These are phyloP conservation scores for Ploceus nigricollis DNA, from an alignment of 2,113 vertebrate species.

Conservation along the genomic window DNA sequence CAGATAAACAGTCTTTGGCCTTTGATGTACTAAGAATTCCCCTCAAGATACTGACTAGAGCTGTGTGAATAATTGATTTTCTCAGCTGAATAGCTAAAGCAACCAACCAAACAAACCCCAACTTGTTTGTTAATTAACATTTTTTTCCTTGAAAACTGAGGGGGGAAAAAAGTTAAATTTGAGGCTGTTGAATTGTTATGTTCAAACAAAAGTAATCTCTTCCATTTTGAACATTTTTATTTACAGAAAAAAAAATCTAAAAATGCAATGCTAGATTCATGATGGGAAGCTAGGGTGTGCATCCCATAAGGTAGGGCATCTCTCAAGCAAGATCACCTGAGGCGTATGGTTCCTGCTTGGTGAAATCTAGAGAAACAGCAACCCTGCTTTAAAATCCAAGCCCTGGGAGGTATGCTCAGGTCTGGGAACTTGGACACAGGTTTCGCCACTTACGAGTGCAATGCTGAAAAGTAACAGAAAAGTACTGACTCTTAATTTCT, in stretches of 20 bases:
- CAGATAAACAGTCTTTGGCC: constrained; percentile 32
- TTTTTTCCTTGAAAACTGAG: neutral
- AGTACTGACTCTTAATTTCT: neutral
- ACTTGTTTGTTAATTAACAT: constrained; percentile 51
- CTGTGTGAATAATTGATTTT: constrained; percentile 64
- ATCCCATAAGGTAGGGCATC: neutral
- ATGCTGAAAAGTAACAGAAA: neutral
- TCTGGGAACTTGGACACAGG: neutral
- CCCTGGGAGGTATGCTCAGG: neutral
- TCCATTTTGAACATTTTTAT: neutral
- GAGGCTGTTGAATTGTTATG: neutral
- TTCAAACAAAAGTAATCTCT: neutral
- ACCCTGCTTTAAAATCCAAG: neutral
- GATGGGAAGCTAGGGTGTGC: neutral
- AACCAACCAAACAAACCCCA: constrained; percentile 51
- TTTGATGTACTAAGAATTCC: constrained; percentile 61
- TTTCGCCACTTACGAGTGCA: accelerated
- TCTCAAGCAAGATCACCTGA: neutral
- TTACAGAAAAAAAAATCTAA: neutral
- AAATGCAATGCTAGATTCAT: neutral
- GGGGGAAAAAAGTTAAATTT: neutral
- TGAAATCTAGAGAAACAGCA: neutral
- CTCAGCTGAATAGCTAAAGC: constrained; percentile 53
- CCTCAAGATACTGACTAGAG: constrained; percentile 54
- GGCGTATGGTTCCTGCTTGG: accelerated